Base-by-base conservation (phyloP, 2,888 invertebrate species). In the Drosophila parthenogenetica region DNA sequence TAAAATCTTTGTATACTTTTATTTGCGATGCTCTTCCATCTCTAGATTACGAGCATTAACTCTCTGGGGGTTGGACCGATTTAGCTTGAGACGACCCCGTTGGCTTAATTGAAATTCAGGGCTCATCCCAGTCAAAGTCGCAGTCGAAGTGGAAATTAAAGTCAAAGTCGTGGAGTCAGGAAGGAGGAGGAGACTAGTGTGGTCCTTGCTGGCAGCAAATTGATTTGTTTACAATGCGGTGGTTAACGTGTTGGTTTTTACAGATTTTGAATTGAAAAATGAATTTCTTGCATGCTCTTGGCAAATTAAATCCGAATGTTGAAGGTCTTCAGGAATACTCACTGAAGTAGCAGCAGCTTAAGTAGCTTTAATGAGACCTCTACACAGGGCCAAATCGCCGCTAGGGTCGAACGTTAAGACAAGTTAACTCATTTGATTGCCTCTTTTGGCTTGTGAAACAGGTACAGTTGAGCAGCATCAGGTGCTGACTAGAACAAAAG, bases 241-340 rank as follows among this genome's bases (percentile, higher is more conserved):
- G 84, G 73, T 80, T 77, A 79, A 73, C 82, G 87, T 87, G 89
- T 84, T 81, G 76, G 79, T 82, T 81, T 89, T 90, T 87, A 90
- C 89, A 90, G 89, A 80, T 89, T 81, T 89, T 84, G 86, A 81
- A 87, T 86, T 79, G 80, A 82, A 85, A 79, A 85, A 83, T 88
- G 77, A 88, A 88, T 88, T 80, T 89, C 79, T 90, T 89, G 89
- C 89, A 90, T 89, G 89, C 83, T 73, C 62, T 67, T 49, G 74
- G 85, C 82, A 82, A 87, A 85, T 85, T 87, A 85, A 85, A 77
- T 57, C 61, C 58, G 67, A 64, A 57, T 50, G 64, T 51, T 54
- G 61, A 54, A 69, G 65, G 64, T 73, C 48, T 54, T 50, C 53
- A 43, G 4, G 7, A 17, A 45, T 45, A 53, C 35, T 39, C 42